Evolutionary conservation across 2,888 invertebrate species (phyloP).

Genomic region (Penaeus monodon): DNA sequence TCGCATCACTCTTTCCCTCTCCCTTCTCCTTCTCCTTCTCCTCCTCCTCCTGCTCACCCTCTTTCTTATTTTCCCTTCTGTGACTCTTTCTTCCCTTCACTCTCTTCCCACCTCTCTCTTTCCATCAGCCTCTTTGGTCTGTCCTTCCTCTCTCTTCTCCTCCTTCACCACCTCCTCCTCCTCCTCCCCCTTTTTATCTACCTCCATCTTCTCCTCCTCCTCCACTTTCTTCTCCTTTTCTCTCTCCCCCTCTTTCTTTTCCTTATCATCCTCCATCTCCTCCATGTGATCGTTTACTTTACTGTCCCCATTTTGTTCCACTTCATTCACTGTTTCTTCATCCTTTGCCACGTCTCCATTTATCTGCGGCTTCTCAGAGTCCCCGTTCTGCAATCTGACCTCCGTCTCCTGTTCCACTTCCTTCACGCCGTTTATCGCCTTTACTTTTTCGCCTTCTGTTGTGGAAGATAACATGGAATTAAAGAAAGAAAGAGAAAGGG

Average conservation of each 20-base stretch:
- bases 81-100: not conserved
- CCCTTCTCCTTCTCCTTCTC: not conserved
- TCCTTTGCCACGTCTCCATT: slow-evolving; percentile 47
- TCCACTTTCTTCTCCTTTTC: slow-evolving; percentile 1
- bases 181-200: not conserved
- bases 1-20: not conserved
- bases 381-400: slow-evolving; percentile 51
- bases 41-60: not conserved
- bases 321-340: slow-evolving; percentile 7
- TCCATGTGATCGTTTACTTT: slow-evolving; percentile 2
- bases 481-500: not conserved
- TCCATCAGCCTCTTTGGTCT: slow-evolving; percentile 15
- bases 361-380: slow-evolving; percentile 49
- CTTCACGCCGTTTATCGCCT: slow-evolving; percentile 53
- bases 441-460: slow-evolving; percentile 49
- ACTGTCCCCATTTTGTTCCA: slow-evolving; percentile 2
- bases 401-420: slow-evolving; percentile 36
- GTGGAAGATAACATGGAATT: not conserved
- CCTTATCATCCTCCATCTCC: not conserved
- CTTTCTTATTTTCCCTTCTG: not conserved
- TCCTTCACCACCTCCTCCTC: not conserved
- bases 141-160: slow-evolving; percentile 9
- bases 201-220: slow-evolving; percentile 17
- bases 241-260: not conserved
- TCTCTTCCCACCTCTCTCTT: not conserved